phyloP scores from a whole-genome alignment of 37 sponge, comb jelly and placozoan genomes.

The Bolinopsis microptera region DNA sequence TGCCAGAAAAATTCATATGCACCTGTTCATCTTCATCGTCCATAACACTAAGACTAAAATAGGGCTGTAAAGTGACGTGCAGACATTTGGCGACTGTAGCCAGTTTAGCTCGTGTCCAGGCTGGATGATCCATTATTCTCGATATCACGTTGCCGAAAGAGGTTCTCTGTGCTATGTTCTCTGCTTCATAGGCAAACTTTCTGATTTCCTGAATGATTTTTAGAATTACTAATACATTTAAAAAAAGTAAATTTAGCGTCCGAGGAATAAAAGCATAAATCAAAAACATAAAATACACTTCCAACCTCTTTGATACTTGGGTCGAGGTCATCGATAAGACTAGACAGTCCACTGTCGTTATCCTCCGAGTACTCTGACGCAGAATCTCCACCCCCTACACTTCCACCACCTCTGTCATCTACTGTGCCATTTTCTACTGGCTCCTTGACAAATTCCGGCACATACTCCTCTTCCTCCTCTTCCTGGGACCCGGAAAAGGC shows the following conservation, averaged over 20 bases:
- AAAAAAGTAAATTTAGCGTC: not conserved
- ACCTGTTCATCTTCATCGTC: slow-evolving; percentile 38
- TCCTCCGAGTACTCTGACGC: slow-evolving; percentile 36
- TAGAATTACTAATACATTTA: too few species aligned
- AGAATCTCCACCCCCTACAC: not conserved
- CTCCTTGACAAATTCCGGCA: not conserved
- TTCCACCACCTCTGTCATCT: not conserved
- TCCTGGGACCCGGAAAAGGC: not conserved
- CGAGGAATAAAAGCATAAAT: not conserved
- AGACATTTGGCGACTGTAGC: slow-evolving; percentile 57
- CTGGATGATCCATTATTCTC: slow-evolving; percentile 51
- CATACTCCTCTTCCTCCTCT: slow-evolving; percentile 1
- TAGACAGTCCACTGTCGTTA: slow-evolving; percentile 5
- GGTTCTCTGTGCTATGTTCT: slow-evolving; percentile 44
- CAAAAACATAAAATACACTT: too few species aligned
- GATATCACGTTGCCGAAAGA: slow-evolving; percentile 60
- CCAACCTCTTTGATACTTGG: slow-evolving; percentile 33
- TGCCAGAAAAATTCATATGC: too few species aligned
- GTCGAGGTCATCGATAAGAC: slow-evolving; percentile 40
- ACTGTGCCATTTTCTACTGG: not conserved
- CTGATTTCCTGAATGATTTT: slow-evolving; percentile 7
- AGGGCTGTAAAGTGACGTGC: slow-evolving; percentile 31
- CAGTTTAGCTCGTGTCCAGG: slow-evolving; percentile 52
- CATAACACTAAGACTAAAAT: slow-evolving; percentile 35
- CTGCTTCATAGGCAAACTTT: not conserved